A percentile compares a stretch with the other conserved stretches of the same genome.
Evolutionary conservation across 2,113 vertebrate species (phyloP).

Genomic region (Azemiops feae): DNA sequence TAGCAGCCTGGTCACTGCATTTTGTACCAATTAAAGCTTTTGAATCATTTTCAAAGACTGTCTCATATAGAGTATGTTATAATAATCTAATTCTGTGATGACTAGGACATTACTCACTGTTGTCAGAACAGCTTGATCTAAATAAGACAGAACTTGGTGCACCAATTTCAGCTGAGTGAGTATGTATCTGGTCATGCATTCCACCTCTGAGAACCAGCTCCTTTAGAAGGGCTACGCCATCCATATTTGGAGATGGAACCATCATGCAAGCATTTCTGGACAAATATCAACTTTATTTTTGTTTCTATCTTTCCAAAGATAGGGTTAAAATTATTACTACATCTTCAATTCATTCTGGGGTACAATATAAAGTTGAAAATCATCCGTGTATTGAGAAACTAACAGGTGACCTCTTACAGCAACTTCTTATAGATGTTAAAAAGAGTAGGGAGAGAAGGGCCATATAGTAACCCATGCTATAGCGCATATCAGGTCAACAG

Average conservation of each 20-base stretch:
- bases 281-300: not conserved
- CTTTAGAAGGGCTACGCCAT: not conserved
- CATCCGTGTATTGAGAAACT: not conserved
- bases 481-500: not conserved
- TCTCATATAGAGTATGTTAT: not conserved
- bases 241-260: not conserved
- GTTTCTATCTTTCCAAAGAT: not conserved
- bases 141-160: not conserved
- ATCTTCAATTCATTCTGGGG: not conserved
- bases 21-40: not conserved
- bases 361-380: not conserved
- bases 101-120: not conserved
- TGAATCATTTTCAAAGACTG: not conserved
- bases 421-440: not conserved
- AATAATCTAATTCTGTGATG: not conserved
- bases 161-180: not conserved
- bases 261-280: not conserved
- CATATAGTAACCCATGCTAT: not conserved
- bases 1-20: not conserved
- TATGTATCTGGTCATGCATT: not conserved
- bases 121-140: not conserved
- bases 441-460: not conserved
- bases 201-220: not conserved
- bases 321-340: not conserved
- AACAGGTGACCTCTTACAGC: not conserved